A percentile compares a stretch with the other conserved stretches of the same genome.
Conservation (phyloP, 2,888 invertebrate genomes). For the Marronus borbonicus region DNA sequence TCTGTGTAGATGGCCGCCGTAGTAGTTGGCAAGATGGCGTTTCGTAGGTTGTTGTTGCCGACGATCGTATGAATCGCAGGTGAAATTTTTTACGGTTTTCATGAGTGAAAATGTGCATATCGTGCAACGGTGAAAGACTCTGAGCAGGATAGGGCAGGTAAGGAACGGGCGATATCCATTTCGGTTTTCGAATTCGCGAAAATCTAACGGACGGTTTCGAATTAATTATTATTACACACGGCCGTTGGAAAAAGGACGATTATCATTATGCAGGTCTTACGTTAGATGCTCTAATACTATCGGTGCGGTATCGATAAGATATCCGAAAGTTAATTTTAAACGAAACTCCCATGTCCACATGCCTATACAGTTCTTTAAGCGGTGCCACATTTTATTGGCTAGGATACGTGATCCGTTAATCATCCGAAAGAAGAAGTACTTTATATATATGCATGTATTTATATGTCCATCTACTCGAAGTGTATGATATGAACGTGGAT, state of each 20-base stretch:
- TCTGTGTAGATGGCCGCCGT: not conserved
- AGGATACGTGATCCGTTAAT: not conserved
- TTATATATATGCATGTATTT: not conserved
- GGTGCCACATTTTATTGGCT: not conserved
- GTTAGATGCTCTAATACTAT: not conserved
- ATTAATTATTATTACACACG: not conserved
- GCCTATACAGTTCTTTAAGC: not conserved
- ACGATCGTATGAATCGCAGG: conserved; percentile 20
- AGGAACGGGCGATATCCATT: not conserved
- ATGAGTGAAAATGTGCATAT: conserved; percentile 42
- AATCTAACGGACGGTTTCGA: not conserved
- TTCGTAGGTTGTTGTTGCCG: conserved; percentile 15
- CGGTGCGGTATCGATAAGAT: not conserved
- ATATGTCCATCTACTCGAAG: not conserved
- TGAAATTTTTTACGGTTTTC: conserved; percentile 21
- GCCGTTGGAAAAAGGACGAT: not conserved
- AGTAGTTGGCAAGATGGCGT: conserved; percentile 32
- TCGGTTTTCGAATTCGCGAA: not conserved
- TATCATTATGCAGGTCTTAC: not conserved
- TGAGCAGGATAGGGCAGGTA: conserved; percentile 45
- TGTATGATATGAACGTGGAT: not conserved
- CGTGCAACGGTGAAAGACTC: not conserved
- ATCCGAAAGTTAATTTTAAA: not conserved
- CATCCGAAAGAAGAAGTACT: not conserved
- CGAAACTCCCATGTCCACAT: not conserved